Conservation (phyloP, 2,113 vertebrate species). For the Elephantulus edwardii region DNA sequence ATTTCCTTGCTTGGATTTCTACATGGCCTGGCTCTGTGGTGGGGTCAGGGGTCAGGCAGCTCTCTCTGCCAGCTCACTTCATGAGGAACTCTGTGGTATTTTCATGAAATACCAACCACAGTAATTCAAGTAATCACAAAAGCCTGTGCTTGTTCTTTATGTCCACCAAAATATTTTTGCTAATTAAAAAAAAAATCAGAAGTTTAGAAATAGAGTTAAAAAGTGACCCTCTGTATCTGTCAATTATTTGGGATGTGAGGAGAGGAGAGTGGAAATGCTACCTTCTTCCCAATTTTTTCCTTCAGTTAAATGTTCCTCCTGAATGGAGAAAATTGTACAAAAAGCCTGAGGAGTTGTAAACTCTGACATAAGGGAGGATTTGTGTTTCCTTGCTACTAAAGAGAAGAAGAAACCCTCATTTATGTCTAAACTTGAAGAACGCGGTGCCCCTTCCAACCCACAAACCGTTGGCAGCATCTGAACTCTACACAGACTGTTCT, state of each 20-base stretch:
- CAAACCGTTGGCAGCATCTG: conserved; percentile 81
- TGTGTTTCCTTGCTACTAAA: conserved; percentile 81
- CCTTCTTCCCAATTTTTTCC: conserved; percentile 64
- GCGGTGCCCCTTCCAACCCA: conserved; percentile 81
- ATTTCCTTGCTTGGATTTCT: conserved; percentile 58
- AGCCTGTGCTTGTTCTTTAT: conserved; percentile 64
- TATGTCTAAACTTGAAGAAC: conserved; percentile 85
- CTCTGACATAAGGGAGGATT: conserved; percentile 77
- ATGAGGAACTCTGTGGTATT: conserved; percentile 48
- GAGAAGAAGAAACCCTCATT: conserved; percentile 77
- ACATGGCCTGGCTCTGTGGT: conserved; percentile 68
- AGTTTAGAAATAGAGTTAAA: conserved; percentile 75
- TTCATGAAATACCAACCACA: conserved; percentile 74
- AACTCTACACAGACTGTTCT: conserved; percentile 83
- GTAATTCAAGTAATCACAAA: conserved; percentile 72
- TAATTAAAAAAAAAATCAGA: conserved; percentile 63
- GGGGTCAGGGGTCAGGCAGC: not conserved
- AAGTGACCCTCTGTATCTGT: conserved; percentile 66
- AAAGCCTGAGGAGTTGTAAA: conserved; percentile 63
- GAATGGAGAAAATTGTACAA: conserved; percentile 66
- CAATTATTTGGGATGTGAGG: conserved; percentile 68
- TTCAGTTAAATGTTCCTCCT: conserved; percentile 59
- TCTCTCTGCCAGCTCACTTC: not conserved
- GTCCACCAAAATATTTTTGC: conserved; percentile 59
- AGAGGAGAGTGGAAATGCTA: not conserved